These are phyloP conservation scores for Sinocyclocheilus maitianheensis DNA, from an alignment of 2,113 vertebrate genomes.

Conservation along the genomic window DNA sequence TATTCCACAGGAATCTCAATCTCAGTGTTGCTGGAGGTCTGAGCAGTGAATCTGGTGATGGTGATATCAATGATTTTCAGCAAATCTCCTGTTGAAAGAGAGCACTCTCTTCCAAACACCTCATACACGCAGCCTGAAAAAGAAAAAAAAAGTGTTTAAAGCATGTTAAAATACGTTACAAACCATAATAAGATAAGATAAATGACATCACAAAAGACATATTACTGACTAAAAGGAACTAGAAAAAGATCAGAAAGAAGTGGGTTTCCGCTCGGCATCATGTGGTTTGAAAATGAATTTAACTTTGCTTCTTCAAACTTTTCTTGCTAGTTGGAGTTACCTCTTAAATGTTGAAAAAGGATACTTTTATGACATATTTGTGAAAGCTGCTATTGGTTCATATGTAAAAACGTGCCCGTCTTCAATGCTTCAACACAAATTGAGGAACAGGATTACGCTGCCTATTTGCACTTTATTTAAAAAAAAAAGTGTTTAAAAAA, in stretches of 20 bases:
- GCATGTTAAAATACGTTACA: neutral
- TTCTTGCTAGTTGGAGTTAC: neutral
- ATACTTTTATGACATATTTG: neutral
- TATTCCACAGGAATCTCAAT: conserved; percentile 79
- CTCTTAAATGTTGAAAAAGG: neutral
- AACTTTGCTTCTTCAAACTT: neutral
- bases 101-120: conserved; percentile 81
- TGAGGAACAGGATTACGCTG: neutral
- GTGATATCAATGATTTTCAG: conserved; percentile 82
- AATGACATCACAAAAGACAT: neutral
- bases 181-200: neutral
- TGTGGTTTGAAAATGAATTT: conserved; percentile 12
- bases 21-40: conserved; percentile 56
- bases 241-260: neutral
- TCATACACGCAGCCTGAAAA: conserved; percentile 80
- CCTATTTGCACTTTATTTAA: neutral
- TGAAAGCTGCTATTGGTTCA: neutral
- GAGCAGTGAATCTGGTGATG: conserved; percentile 79
- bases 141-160: neutral
- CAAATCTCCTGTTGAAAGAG: conserved; percentile 82
- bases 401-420: neutral
- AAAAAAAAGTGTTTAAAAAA: neutral
- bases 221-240: neutral
- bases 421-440: neutral
- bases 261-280: neutral